Conservation (phyloP, 2,888 invertebrate species). For the Phengaris arion region DNA sequence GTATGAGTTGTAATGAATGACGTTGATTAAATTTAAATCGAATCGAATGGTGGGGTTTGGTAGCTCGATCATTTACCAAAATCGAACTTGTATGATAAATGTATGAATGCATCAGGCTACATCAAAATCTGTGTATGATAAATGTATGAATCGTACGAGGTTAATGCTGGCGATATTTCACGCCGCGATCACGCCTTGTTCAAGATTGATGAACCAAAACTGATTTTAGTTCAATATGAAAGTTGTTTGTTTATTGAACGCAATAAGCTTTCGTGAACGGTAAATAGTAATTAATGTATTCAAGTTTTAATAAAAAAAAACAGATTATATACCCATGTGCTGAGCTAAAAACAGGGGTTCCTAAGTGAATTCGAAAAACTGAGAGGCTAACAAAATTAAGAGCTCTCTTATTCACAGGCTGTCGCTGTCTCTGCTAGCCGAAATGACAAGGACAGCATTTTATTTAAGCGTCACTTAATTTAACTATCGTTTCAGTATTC, state of each 20-base stretch:
- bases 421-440: too few relatives aligned
- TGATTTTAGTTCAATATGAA: slow-evolving; percentile 15
- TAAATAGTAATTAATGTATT: not conserved
- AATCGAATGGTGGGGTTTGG: not conserved
- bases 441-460: too few relatives aligned
- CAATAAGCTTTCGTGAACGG: not conserved
- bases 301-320: not conserved
- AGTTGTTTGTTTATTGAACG: slow-evolving; percentile 4
- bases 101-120: slow-evolving; percentile 54
- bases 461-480: too few relatives aligned
- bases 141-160: slow-evolving; percentile 48
- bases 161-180: slow-evolving; percentile 55
- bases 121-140: slow-evolving; percentile 43
- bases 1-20: not conserved
- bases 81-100: slow-evolving; percentile 41
- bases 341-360: not conserved
- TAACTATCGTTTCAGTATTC: too few relatives aligned
- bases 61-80: slow-evolving; percentile 42
- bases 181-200: not conserved
- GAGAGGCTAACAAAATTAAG: too few relatives aligned
- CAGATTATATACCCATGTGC: not conserved
- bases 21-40: slow-evolving; percentile 8
- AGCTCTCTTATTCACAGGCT: too few relatives aligned
- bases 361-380: not conserved
- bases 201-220: slow-evolving; percentile 8